Evolutionary conservation across 2,113 vertebrate species (phyloP), one percentile per base, ranked within the genome.

Genomic region (Gobiocypris rarus): DNA sequence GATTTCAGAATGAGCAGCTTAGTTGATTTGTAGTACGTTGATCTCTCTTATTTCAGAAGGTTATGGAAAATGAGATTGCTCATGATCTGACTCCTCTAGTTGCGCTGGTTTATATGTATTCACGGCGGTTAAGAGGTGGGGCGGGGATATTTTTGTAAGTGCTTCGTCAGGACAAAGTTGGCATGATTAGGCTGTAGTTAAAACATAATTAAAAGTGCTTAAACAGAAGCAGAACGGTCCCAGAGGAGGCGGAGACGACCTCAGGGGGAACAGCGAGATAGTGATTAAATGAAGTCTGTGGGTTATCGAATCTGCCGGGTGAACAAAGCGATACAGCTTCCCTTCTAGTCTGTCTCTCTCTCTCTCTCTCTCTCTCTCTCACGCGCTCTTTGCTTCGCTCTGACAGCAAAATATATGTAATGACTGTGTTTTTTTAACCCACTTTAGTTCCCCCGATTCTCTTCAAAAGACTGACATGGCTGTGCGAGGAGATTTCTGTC

Each of bases 211-310:
- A 94, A 91, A 86, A 83, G 70, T 34, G 87, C 90, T 92, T 92
- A 92, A 93, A 90, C 91, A 90, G 90, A 89, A 88, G 58, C 83
- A 82, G 74, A 56, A 31, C 78, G 84, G 74, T 93, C 91, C 89
- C 88, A 34, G 10, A 87, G 89, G 88, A 91, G 85, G 76, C 19
- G 83, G 85, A 73, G 82, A 84, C 65, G 85, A 85, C 82, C 74
- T 86, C 14, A 43, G 73, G 87, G 73, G 26, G 83, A 56, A 65
- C 58, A 74, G 75, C 69, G 43, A 85, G 85, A 88, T 85, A 85
- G 89, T 93, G 93, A 93, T 95, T 94, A 93, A 93, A 93, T 92
- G 90, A 91, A 89, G 91, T 90, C 89, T 87, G 89, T 81, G 88
- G 65, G 89, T 89, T 91, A 91, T 90, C 92, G 89, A 93, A 90